Conservation (phyloP, 2,888 invertebrate species). For the Agelastica alni region DNA sequence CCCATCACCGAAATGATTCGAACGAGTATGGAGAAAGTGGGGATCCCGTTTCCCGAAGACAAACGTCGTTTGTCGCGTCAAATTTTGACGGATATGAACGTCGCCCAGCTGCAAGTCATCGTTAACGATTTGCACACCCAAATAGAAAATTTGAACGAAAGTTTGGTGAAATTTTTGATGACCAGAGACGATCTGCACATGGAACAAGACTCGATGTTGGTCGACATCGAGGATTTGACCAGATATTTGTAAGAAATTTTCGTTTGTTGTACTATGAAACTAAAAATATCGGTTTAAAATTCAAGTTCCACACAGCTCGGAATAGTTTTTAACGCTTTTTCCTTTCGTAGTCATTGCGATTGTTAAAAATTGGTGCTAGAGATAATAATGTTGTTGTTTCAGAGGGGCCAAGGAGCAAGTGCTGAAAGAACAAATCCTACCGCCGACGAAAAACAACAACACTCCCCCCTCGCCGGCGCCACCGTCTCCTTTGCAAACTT, state of each 20-base stretch:
- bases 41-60: constrained; percentile 80
- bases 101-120: constrained; percentile 90
- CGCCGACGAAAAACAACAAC: constrained; percentile 54
- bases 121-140: constrained; percentile 93
- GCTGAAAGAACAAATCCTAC: constrained; percentile 53
- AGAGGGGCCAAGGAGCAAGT: constrained; percentile 61
- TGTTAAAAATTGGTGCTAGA: not conserved
- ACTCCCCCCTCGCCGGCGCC: constrained; percentile 52
- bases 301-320: no score
- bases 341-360: no score
- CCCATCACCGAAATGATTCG: constrained; percentile 88
- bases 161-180: constrained; percentile 85
- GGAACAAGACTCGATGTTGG: constrained; percentile 97
- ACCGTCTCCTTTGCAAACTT: constrained; percentile 51
- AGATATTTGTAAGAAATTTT: constrained; percentile 75
- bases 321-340: no score
- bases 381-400: constrained; percentile 38
- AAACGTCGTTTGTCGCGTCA: constrained; percentile 82
- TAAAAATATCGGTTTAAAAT: not conserved
- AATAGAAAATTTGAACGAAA: constrained; percentile 90
- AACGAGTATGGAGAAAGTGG: constrained; percentile 78
- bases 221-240: constrained; percentile 95
- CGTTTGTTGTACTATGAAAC: no score
- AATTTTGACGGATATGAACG: constrained; percentile 89
- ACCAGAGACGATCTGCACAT: constrained; percentile 95